Percentiles rank a stretch among this genome's conserved stretches.
phyloP scores from a whole-genome alignment of 2,888 invertebrate species.

The Barypeithes pellucidus region DNA sequence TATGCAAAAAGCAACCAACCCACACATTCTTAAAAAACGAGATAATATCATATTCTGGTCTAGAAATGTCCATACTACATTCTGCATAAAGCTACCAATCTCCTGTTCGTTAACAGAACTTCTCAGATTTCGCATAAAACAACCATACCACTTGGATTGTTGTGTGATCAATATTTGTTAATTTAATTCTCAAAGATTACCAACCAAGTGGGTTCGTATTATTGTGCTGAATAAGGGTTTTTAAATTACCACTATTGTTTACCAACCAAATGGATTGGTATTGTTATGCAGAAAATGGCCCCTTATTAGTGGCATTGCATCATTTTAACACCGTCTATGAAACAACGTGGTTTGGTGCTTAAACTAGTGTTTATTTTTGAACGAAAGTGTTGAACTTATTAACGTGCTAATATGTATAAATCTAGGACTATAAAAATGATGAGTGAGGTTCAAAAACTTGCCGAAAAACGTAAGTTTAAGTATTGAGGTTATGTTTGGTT shows the following conservation, averaged over 20 bases:
- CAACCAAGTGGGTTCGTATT: constrained; percentile 8
- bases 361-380: constrained; percentile 11
- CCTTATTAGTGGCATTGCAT: not conserved
- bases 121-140: constrained; percentile 8
- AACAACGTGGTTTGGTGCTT: constrained; percentile 16
- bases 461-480: constrained; percentile 9
- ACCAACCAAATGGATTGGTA: constrained; percentile 25
- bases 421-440: constrained; percentile 8
- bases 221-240: constrained; percentile 14
- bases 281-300: constrained; percentile 9
- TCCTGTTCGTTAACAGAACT: not conserved
- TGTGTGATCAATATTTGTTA: not conserved
- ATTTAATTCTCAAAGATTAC: constrained; percentile 8
- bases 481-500: constrained; percentile 21
- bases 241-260: not conserved
- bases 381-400: constrained; percentile 12
- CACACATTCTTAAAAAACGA: constrained; percentile 15
- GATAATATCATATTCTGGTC: constrained; percentile 6
- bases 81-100: constrained; percentile 17
- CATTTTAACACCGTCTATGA: not conserved
- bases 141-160: constrained; percentile 6
- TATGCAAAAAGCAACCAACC: no score
- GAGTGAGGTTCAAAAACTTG: not conserved
- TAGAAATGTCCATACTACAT: constrained; percentile 22
- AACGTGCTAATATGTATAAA: constrained; percentile 7